Evolutionary conservation across 2,888 invertebrate genomes (phyloP).

Genomic region (Plagodis pulveraria): DNA sequence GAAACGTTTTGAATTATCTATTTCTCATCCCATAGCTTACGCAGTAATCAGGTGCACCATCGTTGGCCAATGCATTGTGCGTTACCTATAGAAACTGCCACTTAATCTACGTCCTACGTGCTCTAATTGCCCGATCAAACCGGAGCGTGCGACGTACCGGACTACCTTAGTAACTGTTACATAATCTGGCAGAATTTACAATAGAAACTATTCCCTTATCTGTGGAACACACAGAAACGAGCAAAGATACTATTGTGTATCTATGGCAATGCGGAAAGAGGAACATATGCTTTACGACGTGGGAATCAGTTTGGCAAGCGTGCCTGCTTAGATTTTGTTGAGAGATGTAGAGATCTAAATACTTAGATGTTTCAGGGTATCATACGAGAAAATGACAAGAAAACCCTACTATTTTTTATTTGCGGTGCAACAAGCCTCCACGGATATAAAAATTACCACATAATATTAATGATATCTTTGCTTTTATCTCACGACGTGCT

Average conservation of each 20-base stretch:
- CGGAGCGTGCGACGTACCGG: slow-evolving; percentile 35
- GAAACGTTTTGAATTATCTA: not conserved
- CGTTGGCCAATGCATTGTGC: slow-evolving; percentile 22
- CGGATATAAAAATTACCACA: too few relatives aligned
- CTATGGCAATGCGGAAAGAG: slow-evolving; percentile 13
- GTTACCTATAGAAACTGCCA: not conserved
- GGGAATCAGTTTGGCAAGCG: slow-evolving; percentile 27
- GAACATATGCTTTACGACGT: slow-evolving; percentile 20
- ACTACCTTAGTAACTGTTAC: not conserved
- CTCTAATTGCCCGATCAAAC: slow-evolving; percentile 37
- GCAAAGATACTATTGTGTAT: not conserved
- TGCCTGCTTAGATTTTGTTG: slow-evolving; percentile 8
- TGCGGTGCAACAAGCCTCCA: too few relatives aligned
- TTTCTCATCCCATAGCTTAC: not conserved
- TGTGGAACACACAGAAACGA: too few relatives aligned
- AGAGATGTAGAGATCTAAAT: not conserved
- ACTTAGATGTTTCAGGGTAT: too few relatives aligned
- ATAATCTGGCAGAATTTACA: too few relatives aligned
- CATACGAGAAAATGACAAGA: too few relatives aligned
- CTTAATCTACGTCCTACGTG: slow-evolving; percentile 11
- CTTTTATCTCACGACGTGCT: too few relatives aligned
- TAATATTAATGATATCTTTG: too few relatives aligned
- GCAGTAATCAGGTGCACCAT: slow-evolving; percentile 3
- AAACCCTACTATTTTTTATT: too few relatives aligned
- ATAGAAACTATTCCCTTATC: too few relatives aligned